Conservation (phyloP, 2,113 vertebrate species). For the Sitta europaea region DNA sequence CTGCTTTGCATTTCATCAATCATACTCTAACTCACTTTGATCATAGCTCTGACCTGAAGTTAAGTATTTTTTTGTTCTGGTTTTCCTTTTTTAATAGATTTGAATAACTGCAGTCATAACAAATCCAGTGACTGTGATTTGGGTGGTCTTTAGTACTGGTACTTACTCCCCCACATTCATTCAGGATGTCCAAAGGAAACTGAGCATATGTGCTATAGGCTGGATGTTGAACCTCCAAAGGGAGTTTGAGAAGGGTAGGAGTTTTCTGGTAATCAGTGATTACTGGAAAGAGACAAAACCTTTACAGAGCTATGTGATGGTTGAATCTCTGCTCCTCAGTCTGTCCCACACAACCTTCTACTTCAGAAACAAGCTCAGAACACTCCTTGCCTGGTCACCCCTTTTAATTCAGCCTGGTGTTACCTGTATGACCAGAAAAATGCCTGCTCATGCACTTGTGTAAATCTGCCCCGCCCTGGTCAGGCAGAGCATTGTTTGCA, state of each 20-base stretch:
- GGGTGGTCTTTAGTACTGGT: neutral
- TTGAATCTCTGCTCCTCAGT: neutral
- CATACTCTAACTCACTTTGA: neutral
- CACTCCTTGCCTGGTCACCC: neutral
- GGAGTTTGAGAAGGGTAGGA: neutral
- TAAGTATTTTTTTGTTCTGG: neutral
- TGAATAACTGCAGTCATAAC: neutral
- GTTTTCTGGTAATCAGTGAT: neutral
- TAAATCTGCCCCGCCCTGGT: neutral
- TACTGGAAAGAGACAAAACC: neutral
- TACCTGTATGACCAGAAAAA: neutral
- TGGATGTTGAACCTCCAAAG: neutral
- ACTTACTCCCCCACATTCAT: neutral
- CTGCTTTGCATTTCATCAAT: neutral
- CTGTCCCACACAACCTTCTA: neutral
- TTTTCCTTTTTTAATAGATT: neutral
- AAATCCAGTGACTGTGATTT: neutral
- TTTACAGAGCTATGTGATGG: neutral
- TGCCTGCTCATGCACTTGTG: accelerated
- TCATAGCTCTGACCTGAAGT: neutral
- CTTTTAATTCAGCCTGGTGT: neutral
- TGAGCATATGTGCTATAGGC: neutral
- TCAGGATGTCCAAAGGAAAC: neutral
- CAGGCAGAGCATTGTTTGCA: neutral
- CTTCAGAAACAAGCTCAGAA: neutral